A percentile compares a stretch with the other conserved stretches of the same genome.
Evolutionary conservation across 2,888 invertebrate genomes (phyloP).

Genomic region (Xanthia togata): DNA sequence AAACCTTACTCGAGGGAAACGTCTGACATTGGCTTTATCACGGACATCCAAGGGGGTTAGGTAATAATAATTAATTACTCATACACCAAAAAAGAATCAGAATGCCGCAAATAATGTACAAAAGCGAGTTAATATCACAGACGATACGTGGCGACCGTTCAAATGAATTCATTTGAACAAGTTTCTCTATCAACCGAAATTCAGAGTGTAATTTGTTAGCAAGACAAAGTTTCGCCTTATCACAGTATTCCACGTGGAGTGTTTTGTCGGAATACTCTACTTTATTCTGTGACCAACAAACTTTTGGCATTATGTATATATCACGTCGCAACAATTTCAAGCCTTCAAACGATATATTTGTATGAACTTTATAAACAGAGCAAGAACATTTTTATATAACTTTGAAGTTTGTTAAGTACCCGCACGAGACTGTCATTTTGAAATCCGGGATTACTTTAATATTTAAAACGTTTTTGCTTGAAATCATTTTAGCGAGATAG

Average conservation of each 20-base stretch:
- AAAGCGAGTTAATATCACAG: conserved; percentile 44
- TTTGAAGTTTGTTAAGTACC: conserved; percentile 33
- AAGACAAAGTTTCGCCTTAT: conserved; percentile 88
- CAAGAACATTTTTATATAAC: conserved; percentile 8
- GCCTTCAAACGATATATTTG: conserved; percentile 47
- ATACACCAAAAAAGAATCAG: not conserved
- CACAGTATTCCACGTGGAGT: conserved; percentile 89
- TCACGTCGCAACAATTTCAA: conserved; percentile 47
- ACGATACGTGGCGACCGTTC: conserved; percentile 67
- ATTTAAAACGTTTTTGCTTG: conserved; percentile 18
- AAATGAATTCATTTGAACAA: conserved; percentile 87
- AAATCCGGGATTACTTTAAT: conserved; percentile 15
- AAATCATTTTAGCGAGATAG: not conserved
- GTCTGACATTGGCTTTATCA: not conserved
- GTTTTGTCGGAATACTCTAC: conserved; percentile 86
- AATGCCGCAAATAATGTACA: conserved; percentile 45
- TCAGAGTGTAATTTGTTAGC: conserved; percentile 88
- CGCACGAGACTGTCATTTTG: conserved; percentile 17
- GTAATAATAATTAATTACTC: conserved; percentile 6
- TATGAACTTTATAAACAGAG: conserved; percentile 33
- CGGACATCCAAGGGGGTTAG: not conserved
- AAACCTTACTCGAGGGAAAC: not conserved
- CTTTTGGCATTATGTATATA: conserved; percentile 64
- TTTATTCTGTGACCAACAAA: conserved; percentile 76
- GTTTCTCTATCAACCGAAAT: conserved; percentile 88